Evolutionary conservation across 2,113 vertebrate genomes (phyloP).

Genomic region (Pelodiscus sinensis): DNA sequence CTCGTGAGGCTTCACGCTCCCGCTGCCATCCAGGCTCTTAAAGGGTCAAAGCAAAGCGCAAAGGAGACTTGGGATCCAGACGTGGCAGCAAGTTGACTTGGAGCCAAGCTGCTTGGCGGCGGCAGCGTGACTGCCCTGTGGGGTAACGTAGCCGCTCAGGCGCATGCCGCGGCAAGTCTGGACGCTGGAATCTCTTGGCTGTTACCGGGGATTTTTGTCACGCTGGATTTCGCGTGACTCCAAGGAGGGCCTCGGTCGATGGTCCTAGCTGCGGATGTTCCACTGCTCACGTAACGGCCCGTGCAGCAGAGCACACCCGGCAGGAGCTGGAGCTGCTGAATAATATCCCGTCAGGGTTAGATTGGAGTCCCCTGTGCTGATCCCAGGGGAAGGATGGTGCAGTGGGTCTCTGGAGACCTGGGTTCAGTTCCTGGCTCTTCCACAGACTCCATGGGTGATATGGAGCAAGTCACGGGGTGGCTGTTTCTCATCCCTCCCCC

Average conservation of each 20-base stretch:
- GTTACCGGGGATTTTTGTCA: neutral
- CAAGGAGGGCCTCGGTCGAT: neutral
- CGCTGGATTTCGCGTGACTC: neutral
- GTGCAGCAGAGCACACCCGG: neutral
- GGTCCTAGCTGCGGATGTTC: neutral
- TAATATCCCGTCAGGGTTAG: neutral
- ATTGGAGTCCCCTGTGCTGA: neutral
- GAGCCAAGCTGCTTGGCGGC: neutral
- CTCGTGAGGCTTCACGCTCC: accelerated
- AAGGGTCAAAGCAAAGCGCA: neutral
- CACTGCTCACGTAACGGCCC: neutral
- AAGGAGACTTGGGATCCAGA: neutral
- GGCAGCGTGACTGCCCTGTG: neutral
- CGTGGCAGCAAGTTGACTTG: neutral
- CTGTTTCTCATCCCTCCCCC: neutral
- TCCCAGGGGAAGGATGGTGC: neutral
- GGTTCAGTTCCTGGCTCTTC: neutral
- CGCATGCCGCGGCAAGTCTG: neutral
- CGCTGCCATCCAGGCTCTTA: neutral
- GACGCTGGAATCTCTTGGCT: neutral
- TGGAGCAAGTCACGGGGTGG: too few species aligned
- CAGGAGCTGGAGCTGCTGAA: neutral
- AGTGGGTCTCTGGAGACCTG: neutral
- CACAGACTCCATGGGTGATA: neutral
- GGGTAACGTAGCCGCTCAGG: neutral